Conservation (phyloP, 64 coral and sea anemone species). For the Stylophora pistillata region DNA sequence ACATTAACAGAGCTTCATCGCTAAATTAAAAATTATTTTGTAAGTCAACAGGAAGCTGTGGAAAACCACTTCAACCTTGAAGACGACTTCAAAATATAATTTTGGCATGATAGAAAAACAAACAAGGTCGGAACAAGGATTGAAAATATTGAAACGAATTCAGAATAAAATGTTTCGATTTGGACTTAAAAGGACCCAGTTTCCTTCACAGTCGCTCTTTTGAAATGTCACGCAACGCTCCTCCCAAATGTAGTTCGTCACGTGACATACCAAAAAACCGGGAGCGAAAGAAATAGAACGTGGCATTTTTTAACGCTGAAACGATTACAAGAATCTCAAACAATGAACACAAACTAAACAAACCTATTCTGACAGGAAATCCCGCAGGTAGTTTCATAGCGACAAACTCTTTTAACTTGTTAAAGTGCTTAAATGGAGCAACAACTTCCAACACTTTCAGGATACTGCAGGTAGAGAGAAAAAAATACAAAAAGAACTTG, state of each 20-base stretch:
- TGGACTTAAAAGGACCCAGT: background rate
- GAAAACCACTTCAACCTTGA: too few relatives aligned
- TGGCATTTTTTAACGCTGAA: too few relatives aligned
- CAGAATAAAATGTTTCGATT: too few relatives aligned
- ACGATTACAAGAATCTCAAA: too few relatives aligned
- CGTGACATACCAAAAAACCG: background rate
- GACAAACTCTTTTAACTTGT: slow-evolving; percentile 97
- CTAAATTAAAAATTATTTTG: too few relatives aligned
- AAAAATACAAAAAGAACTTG: background rate
- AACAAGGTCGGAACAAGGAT: too few relatives aligned
- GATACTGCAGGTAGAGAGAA: slow-evolving; percentile 51
- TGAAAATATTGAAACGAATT: too few relatives aligned
- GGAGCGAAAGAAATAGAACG: too few relatives aligned
- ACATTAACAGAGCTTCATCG: too few relatives aligned
- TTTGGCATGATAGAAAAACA: too few relatives aligned
- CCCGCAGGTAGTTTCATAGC: slow-evolving; percentile 97
- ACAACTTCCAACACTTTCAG: slow-evolving; percentile 93
- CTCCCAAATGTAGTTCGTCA: background rate
- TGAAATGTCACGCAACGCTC: background rate
- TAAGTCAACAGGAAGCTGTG: too few relatives aligned
- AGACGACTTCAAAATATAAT: too few relatives aligned
- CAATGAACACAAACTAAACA: background rate
- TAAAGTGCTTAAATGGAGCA: slow-evolving; percentile 97
- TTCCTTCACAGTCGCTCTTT: background rate
- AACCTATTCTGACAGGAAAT: slow-evolving; percentile 96